Conservation (phyloP, 2,888 invertebrate genomes). For the Orthosia cruda region DNA sequence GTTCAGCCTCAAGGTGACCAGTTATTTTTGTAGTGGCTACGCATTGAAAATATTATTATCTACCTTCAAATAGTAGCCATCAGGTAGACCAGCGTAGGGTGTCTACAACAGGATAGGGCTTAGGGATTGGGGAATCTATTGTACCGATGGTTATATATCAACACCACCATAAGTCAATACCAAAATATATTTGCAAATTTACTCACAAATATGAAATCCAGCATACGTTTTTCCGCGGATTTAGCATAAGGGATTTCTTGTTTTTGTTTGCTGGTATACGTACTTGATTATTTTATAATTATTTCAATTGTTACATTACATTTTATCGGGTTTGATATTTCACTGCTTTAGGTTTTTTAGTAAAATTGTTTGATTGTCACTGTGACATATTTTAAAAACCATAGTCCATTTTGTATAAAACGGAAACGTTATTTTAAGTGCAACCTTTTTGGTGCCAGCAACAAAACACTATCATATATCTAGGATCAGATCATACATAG, state of each 20-base stretch:
- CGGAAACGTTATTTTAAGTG: neutral
- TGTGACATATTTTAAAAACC: slow-evolving; percentile 13
- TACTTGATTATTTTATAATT: neutral
- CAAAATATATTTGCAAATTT: neutral
- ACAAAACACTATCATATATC: too few species aligned
- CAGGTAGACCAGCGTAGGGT: neutral
- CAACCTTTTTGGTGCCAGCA: neutral
- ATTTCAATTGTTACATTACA: slow-evolving; percentile 21
- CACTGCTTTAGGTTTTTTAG: slow-evolving; percentile 17
- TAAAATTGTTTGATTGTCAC: slow-evolving; percentile 27
- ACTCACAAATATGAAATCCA: slow-evolving; percentile 23
- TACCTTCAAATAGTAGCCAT: neutral
- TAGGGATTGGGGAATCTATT: neutral
- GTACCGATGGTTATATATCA: neutral
- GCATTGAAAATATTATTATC: neutral
- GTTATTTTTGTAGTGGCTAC: neutral
- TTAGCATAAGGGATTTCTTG: neutral
- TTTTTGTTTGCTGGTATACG: slow-evolving; percentile 11
- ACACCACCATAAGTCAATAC: neutral
- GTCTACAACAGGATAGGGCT: neutral
- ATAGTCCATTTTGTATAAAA: neutral
- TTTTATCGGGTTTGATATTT: slow-evolving; percentile 25
- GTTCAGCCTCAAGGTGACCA: neutral
- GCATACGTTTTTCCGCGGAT: neutral
- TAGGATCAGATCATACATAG: too few species aligned